Evolutionary conservation across 2,888 invertebrate species (phyloP), one percentile per base, ranked within the genome.

Genomic region (Stomorhina lunata): DNA sequence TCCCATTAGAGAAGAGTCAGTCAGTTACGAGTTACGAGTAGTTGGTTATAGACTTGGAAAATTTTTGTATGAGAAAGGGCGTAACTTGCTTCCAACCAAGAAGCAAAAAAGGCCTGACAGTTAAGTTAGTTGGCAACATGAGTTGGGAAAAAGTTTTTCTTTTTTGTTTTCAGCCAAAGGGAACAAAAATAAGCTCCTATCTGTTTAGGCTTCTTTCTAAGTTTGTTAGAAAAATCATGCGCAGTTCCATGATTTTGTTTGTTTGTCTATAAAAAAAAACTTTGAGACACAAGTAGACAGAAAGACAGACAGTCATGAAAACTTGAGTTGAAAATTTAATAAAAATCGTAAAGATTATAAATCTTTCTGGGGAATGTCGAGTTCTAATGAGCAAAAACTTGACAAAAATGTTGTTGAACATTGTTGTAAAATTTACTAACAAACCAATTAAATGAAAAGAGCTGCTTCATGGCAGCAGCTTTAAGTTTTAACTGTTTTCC

Each of bases 321-420:
- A 73, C 72, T 78, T 34, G 22, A 69, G 40, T 78, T 40, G 63
- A n/a, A n/a, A 78, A 78, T 78, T 78, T 78, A 55, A 77, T 68
- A 81, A 81, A 73, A 81, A 78, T 81, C 63, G 66, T 75, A 71
- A 82, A 82, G 79, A 82, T 82, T 82, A 82, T 82, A 82, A 82
- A 82, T 82, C 82, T 82, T 82, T 40, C 37, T 65, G 69, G 66
- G 50, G 71, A 76, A 82, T 79, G 79, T 76, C 68, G 71, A 82
- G 65, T 79, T 82, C 79, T 82, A 82, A 82, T 82, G 82, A 82
- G 82, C 82, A 82, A 82, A 82, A 82, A 82, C 71, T 82, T 79
- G 75, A 32, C 29, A 66, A 79, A 82, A 82, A 82, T 82, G 82
- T 75, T 82, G 82, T 79, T 82, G 55, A 79, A 82, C 82, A 82